These are phyloP conservation scores for Myocastor coypus DNA, from an alignment of 2,113 vertebrate genomes.

Conservation along the genomic window DNA sequence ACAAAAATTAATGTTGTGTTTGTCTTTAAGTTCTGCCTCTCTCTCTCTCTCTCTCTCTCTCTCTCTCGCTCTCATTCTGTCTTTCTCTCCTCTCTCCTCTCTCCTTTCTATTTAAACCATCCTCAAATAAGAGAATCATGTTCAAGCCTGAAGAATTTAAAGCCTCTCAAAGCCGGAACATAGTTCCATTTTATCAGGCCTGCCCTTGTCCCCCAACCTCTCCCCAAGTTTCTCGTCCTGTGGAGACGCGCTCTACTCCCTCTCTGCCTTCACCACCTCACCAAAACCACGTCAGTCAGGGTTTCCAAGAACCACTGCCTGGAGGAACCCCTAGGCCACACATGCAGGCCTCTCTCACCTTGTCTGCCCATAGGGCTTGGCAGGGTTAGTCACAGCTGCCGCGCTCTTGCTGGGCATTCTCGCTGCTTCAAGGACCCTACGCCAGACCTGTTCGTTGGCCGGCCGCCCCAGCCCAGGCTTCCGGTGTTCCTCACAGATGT, in stretches of 20 bases:
- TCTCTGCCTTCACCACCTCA: background rate
- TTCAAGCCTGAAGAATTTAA: background rate
- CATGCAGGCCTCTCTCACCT: background rate
- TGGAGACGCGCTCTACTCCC: background rate
- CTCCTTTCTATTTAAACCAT: background rate
- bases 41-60: background rate
- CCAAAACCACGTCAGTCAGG: background rate
- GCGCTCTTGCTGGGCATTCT: background rate
- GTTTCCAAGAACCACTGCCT: no score
- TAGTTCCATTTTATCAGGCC: background rate
- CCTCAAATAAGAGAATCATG: background rate
- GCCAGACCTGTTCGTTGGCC: fast-evolving
- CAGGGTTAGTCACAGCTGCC: background rate
- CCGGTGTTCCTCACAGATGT: no score
- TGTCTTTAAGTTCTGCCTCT: background rate
- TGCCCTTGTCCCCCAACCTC: no score
- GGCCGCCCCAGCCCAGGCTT: background rate
- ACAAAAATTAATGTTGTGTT: fast-evolving
- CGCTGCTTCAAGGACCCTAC: fast-evolving
- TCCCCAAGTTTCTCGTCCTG: fast-evolving
- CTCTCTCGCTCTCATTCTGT: background rate
- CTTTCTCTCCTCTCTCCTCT: background rate
- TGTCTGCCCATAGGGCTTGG: fast-evolving
- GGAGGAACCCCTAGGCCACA: background rate
- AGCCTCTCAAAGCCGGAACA: background rate